Evolutionary conservation across 2,113 vertebrate species (phyloP).

Genomic region (Pimephales promelas): DNA sequence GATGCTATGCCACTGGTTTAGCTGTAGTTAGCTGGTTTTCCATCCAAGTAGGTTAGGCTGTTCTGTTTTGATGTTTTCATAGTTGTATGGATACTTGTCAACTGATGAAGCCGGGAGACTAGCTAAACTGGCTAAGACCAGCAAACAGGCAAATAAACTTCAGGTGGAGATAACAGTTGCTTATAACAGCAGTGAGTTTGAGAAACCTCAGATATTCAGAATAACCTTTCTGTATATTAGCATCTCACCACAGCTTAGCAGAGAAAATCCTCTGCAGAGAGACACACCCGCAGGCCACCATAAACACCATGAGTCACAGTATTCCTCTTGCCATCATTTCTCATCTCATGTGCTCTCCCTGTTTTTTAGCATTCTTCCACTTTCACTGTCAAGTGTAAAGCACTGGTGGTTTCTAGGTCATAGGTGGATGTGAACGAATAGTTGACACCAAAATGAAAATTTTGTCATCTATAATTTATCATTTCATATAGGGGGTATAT

Average conservation of each 20-base stretch:
- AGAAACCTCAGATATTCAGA: background rate
- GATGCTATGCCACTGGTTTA: too few relatives aligned
- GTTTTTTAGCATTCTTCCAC: background rate
- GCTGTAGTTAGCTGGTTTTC: too few relatives aligned
- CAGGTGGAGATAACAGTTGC: background rate
- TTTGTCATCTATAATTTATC: background rate
- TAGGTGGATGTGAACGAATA: background rate
- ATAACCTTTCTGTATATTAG: background rate
- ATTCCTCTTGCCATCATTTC: background rate
- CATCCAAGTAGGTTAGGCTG: too few relatives aligned
- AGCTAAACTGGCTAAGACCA: background rate
- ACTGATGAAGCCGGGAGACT: too few relatives aligned
- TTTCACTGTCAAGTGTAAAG: background rate
- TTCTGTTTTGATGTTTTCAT: too few relatives aligned
- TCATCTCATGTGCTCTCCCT: background rate
- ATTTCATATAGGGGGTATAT: too few relatives aligned
- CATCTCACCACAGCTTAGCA: constrained; percentile 17
- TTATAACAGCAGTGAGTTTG: background rate
- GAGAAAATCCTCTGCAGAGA: background rate
- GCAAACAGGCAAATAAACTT: background rate
- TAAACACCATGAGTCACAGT: background rate
- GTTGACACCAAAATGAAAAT: background rate
- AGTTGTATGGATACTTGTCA: too few relatives aligned
- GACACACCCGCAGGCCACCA: background rate
- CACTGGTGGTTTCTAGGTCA: background rate